Evolutionary conservation across 2,113 vertebrate genomes (phyloP).

Genomic region (Mesembrinibis cayennensis): DNA sequence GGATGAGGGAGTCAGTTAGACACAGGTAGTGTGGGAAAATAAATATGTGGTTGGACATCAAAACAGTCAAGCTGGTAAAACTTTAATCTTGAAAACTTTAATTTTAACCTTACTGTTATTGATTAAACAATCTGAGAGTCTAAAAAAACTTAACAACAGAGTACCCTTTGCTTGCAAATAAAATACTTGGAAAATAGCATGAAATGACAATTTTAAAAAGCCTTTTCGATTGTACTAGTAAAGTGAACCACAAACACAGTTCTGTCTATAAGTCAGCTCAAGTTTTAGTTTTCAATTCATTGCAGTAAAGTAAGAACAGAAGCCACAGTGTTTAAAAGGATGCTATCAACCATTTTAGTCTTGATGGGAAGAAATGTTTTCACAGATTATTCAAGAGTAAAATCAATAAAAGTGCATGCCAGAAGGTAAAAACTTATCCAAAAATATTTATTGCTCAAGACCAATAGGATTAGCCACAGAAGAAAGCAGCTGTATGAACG

Average conservation of each 20-base stretch:
- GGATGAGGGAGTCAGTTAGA: neutral
- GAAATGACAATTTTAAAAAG: neutral
- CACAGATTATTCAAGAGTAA: neutral
- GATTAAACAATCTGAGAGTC: neutral
- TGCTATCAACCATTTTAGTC: neutral
- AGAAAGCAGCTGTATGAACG: rapidly evolving
- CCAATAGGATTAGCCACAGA: neutral
- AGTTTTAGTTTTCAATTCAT: neutral
- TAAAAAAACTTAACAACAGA: neutral
- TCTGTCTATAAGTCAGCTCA: neutral
- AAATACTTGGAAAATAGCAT: neutral
- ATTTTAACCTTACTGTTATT: slow-evolving; percentile 5
- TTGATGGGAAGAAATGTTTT: neutral
- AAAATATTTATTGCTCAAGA: neutral
- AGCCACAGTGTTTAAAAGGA: neutral
- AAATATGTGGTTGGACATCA: neutral
- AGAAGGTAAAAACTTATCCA: neutral
- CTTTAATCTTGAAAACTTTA: slow-evolving; percentile 12
- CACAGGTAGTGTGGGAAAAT: neutral
- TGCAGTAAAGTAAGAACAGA: neutral
- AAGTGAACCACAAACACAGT: neutral
- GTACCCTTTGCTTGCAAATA: neutral
- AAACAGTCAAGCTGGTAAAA: slow-evolving; percentile 9
- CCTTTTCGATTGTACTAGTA: neutral
- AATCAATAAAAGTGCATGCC: neutral